These are phyloP conservation scores for Pluvianellus socialis DNA, from an alignment of 2,113 vertebrate genomes.

Conservation along the genomic window DNA sequence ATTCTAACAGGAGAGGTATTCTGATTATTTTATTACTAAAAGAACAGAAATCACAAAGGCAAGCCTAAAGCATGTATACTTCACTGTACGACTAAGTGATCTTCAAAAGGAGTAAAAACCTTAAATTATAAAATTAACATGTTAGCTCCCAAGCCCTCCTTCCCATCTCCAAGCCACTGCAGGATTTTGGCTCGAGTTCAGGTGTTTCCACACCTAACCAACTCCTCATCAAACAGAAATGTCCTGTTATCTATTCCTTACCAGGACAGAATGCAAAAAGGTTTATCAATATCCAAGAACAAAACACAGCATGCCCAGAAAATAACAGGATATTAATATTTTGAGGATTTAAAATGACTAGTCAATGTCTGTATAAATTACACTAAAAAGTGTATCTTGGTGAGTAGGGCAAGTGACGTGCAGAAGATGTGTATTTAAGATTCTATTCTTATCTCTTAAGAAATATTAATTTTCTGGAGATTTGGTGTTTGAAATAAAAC, in stretches of 20 bases:
- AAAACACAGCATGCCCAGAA: too few species aligned
- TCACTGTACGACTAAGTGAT: background rate
- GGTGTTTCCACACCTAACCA: background rate
- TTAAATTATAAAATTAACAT: background rate
- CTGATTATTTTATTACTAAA: background rate
- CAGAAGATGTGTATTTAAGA: background rate
- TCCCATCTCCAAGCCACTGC: accelerated
- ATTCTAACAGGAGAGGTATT: background rate
- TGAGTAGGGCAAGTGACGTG: background rate
- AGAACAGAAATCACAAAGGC: background rate
- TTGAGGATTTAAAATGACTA: background rate
- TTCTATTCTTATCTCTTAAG: background rate
- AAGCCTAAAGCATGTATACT: background rate
- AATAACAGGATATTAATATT: background rate
- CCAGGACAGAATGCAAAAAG: background rate
- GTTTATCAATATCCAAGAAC: too few species aligned
- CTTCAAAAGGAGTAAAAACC: background rate
- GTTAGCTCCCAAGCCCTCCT: background rate
- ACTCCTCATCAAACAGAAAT: background rate
- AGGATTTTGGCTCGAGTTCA: background rate
- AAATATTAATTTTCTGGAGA: background rate
- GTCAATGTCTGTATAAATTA: too few species aligned
- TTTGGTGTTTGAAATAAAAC: background rate
- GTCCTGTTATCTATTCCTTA: background rate
- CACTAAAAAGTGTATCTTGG: background rate